Conservation (phyloP, 2,113 vertebrate genomes). For the Penelope pileata region DNA sequence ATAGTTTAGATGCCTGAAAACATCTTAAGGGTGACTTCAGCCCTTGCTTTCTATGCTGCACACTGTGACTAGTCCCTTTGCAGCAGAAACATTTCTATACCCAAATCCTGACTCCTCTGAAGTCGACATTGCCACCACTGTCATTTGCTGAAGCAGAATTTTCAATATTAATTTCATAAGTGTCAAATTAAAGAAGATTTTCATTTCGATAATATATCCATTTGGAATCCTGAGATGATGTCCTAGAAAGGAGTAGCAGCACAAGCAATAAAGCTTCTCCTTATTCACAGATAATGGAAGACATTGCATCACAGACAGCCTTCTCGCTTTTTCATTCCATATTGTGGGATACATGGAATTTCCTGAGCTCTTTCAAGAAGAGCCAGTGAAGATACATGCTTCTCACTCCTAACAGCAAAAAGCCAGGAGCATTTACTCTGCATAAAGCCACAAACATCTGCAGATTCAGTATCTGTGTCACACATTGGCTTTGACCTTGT, state of each 20-base stretch:
- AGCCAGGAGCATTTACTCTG: neutral
- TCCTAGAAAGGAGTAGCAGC: neutral
- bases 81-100: neutral
- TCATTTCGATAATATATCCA: neutral
- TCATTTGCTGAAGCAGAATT: neutral
- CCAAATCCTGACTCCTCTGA: neutral
- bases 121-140: neutral
- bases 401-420: neutral
- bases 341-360: neutral
- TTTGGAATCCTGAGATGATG: accelerated
- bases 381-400: neutral
- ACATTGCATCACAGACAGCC: accelerated
- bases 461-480: neutral
- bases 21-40: neutral
- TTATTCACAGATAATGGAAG: neutral
- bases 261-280: neutral
- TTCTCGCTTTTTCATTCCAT: neutral
- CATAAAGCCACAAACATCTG: neutral
- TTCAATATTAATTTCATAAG: neutral
- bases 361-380: neutral
- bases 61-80: neutral
- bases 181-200: neutral
- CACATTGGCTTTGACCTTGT: neutral
- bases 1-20: neutral
- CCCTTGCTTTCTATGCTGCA: neutral